Base-by-base conservation (phyloP, 2,113 vertebrate genomes). In the Neolamprologus toae region DNA sequence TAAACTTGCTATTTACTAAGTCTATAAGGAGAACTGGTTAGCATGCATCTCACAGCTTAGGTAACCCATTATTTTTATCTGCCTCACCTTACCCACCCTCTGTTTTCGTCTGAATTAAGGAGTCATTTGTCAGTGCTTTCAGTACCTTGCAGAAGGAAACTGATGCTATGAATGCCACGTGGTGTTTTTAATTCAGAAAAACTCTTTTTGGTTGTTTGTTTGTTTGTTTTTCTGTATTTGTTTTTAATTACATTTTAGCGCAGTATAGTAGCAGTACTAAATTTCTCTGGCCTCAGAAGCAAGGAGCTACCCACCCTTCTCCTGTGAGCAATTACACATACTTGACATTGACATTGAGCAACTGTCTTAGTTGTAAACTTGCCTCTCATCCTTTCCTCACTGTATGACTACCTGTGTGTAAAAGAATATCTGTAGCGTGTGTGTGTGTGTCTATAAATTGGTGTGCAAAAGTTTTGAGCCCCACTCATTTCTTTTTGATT, bases 71-170 rank as follows among this genome's bases (percentile, higher is more conserved):
- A 90, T 91, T 93, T 94, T 87, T 92, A 51, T 83, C 92, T 89
- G 83, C 61, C 80, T 90, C 91, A 88, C 88, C 88, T 93, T 92
- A 83, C 84, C 80, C 87, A 82, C 63, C 86, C 81, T 53, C 85
- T 83, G 71, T 92, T 94, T 92, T 92, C 66, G 28, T 88, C 93
- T 80, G 88, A 83, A 94, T 95, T 94, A 92, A 89, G 83, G 92
- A 95, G 92, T 93, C 93, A 94, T 96, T 96, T 93, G 87, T 96
- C 94, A 94, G 49, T 31, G 90, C 84, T 93, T 94, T 89, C 85
- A 91, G 92, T 59, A 81, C 85, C 90, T 90, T 91, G 86, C 90
- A 92, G 81, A 68, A 86, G 42, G 61, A 90, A 89, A 76, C 6
- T 78, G 89, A 90, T 87, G 82, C 90, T 83, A 85, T 84, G 76